Conservation (phyloP, 2,113 vertebrate species). For the Mugil cephalus region DNA sequence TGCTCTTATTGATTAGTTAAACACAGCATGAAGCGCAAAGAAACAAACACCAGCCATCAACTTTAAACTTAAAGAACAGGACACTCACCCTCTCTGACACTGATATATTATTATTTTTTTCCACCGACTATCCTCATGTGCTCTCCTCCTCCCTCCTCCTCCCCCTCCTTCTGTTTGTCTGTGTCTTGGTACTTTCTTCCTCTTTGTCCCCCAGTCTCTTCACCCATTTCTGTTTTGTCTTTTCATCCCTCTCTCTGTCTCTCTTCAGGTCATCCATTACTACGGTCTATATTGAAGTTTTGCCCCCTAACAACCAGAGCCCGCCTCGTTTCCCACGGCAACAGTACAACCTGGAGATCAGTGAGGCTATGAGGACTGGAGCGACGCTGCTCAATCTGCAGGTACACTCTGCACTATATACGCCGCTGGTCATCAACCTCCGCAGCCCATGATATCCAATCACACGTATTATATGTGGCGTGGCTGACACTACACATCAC, state of each 20-base stretch:
- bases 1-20: constrained; percentile 59
- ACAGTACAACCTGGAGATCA: constrained; percentile 94
- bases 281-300: constrained; percentile 96
- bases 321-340: constrained; percentile 92
- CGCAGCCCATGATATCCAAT: too few species aligned
- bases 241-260: constrained; percentile 13
- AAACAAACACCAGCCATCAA: constrained; percentile 46
- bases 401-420: constrained; percentile 78
- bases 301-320: constrained; percentile 98
- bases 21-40: constrained; percentile 53
- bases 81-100: constrained; percentile 28
- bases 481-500: too few species aligned
- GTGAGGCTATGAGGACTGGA: constrained; percentile 94
- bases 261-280: constrained; percentile 93
- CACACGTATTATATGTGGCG: too few species aligned
- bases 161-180: neutral
- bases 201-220: neutral
- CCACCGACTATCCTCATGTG: constrained; percentile 13
- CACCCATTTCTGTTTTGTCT: neutral
- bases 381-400: constrained; percentile 93
- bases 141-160: constrained; percentile 1
- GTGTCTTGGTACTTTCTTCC: neutral
- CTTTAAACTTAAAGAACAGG: constrained; percentile 52
- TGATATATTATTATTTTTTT: neutral
- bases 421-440: too few species aligned